Evolutionary conservation across 2,888 invertebrate genomes (phyloP).

Genomic region (Sepiola atlantica): DNA sequence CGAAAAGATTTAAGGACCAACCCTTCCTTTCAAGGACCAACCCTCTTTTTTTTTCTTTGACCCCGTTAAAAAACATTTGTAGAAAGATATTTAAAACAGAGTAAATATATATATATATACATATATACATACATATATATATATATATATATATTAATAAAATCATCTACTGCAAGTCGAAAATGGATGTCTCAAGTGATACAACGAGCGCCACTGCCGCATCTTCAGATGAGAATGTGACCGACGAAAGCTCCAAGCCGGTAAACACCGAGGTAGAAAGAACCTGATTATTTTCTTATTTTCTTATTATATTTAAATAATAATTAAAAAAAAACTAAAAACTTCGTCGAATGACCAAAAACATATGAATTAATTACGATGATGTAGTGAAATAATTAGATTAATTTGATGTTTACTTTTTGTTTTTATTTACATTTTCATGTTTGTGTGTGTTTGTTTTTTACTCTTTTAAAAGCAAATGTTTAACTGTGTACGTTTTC

Average conservation of each 20-base stretch:
- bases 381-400: neutral
- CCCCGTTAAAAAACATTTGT: too few species aligned
- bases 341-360: neutral
- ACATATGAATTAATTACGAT: neutral
- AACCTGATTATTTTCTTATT: neutral
- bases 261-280: conserved; percentile 32
- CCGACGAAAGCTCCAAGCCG: neutral
- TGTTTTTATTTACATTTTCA: too few species aligned
- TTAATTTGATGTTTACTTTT: neutral
- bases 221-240: neutral
- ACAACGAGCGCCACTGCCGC: conserved; percentile 2
- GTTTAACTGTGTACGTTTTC: neutral
- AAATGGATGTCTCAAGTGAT: neutral
- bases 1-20: neutral
- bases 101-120: too few species aligned
- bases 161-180: too few species aligned
- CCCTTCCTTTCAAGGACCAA: too few species aligned
- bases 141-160: too few species aligned
- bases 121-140: too few species aligned
- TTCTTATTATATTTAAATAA: neutral
- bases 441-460: too few species aligned
- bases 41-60: neutral
- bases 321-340: neutral
- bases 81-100: too few species aligned
- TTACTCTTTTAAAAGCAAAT: too few species aligned